phyloP scores from a whole-genome alignment of 2,888 invertebrate genomes.

The Drosophila mulleri region DNA sequence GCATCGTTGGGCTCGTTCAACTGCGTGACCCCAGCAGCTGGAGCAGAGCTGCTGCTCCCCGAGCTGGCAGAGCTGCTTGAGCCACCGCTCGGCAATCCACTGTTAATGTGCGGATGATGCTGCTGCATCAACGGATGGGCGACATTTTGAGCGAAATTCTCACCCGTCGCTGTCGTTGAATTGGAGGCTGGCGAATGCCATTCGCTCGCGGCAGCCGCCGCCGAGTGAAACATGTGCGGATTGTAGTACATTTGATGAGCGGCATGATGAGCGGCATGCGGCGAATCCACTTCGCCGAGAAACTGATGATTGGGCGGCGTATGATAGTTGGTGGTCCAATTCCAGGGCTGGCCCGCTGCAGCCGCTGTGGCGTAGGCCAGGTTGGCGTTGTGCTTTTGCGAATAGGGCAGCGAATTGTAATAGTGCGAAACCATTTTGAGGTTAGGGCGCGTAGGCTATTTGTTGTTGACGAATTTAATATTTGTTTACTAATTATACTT shows the following conservation, averaged over 20 bases:
- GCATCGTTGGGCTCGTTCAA: conserved; percentile 72
- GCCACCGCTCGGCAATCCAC: conserved; percentile 48
- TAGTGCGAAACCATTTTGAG: conserved; percentile 88
- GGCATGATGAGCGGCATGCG: conserved; percentile 83
- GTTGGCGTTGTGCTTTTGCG: conserved; percentile 88
- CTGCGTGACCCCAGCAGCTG: conserved; percentile 53
- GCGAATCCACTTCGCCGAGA: conserved; percentile 85
- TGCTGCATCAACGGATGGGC: conserved; percentile 79
- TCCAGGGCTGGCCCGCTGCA: conserved; percentile 84
- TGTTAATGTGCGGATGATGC: conserved; percentile 63
- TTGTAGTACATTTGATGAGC: conserved; percentile 85
- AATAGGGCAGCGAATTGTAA: conserved; percentile 89
- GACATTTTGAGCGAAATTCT: conserved; percentile 80
- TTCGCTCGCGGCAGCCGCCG: conserved; percentile 72
- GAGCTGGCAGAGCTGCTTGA: conserved; percentile 79
- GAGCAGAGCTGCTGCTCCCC: conserved; percentile 71
- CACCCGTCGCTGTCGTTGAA: conserved; percentile 58
- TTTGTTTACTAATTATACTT: conserved; percentile 6
- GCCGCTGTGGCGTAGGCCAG: conserved; percentile 86
- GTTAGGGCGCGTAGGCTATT: conserved; percentile 29
- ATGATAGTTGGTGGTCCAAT: conserved; percentile 86
- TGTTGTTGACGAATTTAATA: not conserved
- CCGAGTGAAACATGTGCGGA: conserved; percentile 86
- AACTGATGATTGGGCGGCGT: conserved; percentile 84
- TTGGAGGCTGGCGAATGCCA: conserved; percentile 82